Percentiles rank a stretch among this genome's conserved stretches.
phyloP scores from a whole-genome alignment of 2,888 invertebrate genomes.

The Colostygia pectinataria region DNA sequence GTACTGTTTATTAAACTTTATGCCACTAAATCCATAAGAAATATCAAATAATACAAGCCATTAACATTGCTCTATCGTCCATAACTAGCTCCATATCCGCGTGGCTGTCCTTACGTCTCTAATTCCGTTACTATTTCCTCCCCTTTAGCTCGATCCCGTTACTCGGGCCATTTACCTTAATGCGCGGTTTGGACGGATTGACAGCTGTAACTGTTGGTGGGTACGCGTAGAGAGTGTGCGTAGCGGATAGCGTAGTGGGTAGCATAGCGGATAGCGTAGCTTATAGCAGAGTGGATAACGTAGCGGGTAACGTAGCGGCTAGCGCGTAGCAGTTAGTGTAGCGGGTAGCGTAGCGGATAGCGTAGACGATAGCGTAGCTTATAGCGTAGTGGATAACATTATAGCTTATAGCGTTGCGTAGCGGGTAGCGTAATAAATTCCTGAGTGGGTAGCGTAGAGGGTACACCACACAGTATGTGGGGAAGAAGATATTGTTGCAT shows the following conservation, averaged over 20 bases:
- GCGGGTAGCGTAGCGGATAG: conserved; percentile 2
- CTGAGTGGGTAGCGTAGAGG: too few relatives aligned
- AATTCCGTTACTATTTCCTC: conserved; percentile 72
- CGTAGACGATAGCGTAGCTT: not conserved
- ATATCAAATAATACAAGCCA: conserved; percentile 64
- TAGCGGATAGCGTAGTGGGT: conserved; percentile 10
- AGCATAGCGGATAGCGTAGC: not conserved
- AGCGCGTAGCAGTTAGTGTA: conserved; percentile 10
- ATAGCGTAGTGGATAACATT: too few relatives aligned
- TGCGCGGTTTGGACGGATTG: conserved; percentile 79
- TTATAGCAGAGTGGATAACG: not conserved
- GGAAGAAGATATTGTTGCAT: too few relatives aligned
- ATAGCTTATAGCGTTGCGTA: too few relatives aligned
- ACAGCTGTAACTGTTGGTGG: conserved; percentile 50
- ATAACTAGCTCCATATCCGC: conserved; percentile 59
- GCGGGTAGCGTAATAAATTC: not conserved
- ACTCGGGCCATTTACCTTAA: conserved; percentile 79
- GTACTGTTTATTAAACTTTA: not conserved
- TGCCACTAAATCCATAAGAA: not conserved
- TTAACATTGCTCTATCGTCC: conserved; percentile 79
- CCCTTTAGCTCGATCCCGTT: conserved; percentile 60
- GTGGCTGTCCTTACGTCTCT: conserved; percentile 31
- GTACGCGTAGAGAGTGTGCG: conserved; percentile 19
- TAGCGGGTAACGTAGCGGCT: conserved; percentile 4
- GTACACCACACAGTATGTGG: too few relatives aligned